Percentiles rank a stretch among this genome's conserved stretches.
Conservation (phyloP, 2,797 vertebrate species). For the Acanthurus leucopareius region DNA sequence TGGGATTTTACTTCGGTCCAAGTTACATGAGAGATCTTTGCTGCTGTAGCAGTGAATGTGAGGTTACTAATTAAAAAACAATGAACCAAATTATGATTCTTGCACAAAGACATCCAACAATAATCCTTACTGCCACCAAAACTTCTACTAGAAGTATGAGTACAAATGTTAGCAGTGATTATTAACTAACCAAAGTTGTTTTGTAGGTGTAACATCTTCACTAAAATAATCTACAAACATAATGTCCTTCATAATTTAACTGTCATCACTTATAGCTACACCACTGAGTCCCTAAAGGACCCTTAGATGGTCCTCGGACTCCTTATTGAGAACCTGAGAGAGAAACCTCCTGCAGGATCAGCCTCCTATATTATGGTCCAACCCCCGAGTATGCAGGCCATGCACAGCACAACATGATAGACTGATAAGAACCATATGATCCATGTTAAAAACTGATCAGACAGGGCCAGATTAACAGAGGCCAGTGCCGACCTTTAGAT, state of each 20-base stretch:
- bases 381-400: slow-evolving; percentile 19
- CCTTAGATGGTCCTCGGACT: slow-evolving; percentile 19
- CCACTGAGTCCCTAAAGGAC: not conserved
- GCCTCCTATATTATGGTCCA: slow-evolving; percentile 40
- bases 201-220: not conserved
- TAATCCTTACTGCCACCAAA: not conserved
- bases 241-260: not conserved
- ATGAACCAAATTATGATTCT: not conserved
- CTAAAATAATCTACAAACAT: not conserved
- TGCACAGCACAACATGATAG: not conserved
- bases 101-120: not conserved
- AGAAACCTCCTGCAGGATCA: slow-evolving; percentile 30
- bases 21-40: not conserved
- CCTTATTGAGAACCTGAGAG: slow-evolving; percentile 29
- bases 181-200: not conserved
- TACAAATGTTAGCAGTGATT: not conserved
- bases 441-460: slow-evolving; percentile 24
- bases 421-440: slow-evolving; percentile 48
- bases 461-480: slow-evolving; percentile 27
- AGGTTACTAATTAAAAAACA: not conserved
- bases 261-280: not conserved
- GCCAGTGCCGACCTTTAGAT: slow-evolving; percentile 50
- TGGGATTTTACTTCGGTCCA: not conserved
- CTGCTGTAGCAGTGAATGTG: not conserved
- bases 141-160: not conserved